phyloP scores from a whole-genome alignment of 2,113 vertebrate species.

The Neopipo cinnamomea region DNA sequence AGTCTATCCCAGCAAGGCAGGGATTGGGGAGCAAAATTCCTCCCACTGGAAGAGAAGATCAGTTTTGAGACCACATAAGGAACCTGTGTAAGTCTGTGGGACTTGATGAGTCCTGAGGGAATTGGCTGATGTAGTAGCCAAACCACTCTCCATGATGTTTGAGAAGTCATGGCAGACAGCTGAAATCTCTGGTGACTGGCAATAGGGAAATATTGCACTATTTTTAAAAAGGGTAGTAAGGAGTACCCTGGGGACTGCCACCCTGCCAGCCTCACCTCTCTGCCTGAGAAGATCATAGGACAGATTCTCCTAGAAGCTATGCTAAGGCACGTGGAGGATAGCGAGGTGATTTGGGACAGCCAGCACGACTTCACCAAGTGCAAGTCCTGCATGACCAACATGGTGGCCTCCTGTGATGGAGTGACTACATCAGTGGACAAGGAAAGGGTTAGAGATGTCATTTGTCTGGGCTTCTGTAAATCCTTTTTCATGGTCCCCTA shows the following conservation, averaged over 20 bases:
- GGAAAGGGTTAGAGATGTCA: background rate
- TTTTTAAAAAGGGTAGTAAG: background rate
- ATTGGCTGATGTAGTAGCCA: background rate
- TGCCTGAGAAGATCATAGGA: background rate
- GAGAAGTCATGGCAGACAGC: background rate
- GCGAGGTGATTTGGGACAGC: background rate
- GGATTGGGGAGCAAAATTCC: background rate
- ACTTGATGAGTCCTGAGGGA: background rate
- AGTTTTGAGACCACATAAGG: background rate
- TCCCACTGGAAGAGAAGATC: background rate
- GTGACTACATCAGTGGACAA: background rate
- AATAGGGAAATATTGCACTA: background rate
- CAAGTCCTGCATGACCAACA: background rate
- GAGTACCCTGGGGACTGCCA: background rate
- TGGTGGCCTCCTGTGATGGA: background rate
- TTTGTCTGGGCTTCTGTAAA: background rate
- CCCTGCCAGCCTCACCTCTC: background rate
- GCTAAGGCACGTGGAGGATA: background rate
- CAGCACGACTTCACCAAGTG: background rate
- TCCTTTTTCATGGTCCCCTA: background rate
- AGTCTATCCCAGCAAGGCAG: background rate
- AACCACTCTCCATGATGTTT: background rate
- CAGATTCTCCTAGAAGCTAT: background rate
- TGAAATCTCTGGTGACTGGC: background rate
- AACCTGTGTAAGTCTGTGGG: background rate